Percentiles rank a stretch among this genome's conserved stretches.
phyloP scores from a whole-genome alignment of 2,797 vertebrate genomes.

The Phrynocephalus guinanensis region DNA sequence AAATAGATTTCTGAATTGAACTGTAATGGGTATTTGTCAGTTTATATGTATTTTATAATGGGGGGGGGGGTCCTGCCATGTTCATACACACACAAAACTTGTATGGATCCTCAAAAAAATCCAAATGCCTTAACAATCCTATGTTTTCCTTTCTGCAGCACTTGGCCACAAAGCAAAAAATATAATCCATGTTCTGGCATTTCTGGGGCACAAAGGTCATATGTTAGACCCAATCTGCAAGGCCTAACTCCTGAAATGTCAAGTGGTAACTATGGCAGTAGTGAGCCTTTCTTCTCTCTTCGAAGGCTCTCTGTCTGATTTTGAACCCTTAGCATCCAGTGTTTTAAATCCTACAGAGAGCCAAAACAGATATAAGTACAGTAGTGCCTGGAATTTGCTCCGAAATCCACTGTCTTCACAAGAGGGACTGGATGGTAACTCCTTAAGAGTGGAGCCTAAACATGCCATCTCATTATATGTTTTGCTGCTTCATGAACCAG shows the following conservation, averaged over 20 bases:
- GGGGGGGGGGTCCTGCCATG: neutral
- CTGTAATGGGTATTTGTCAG: slow-evolving; percentile 8
- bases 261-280: neutral
- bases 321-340: neutral
- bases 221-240: too few relatives aligned
- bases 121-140: neutral
- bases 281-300: neutral
- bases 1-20: slow-evolving; percentile 27
- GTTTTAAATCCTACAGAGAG: neutral
- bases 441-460: too few relatives aligned
- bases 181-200: neutral
- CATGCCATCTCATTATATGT: too few relatives aligned
- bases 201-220: neutral
- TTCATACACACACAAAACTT: neutral
- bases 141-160: neutral
- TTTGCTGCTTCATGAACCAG: too few relatives aligned
- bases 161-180: neutral
- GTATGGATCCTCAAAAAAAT: slow-evolving; percentile 16
- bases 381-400: too few relatives aligned
- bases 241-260: neutral
- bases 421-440: too few relatives aligned
- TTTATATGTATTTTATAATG: slow-evolving; percentile 40
- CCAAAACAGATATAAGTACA: too few relatives aligned
- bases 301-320: neutral
- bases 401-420: too few relatives aligned